phyloP scores from a whole-genome alignment of 2,888 invertebrate species.

The Yponomeuta sedellus region DNA sequence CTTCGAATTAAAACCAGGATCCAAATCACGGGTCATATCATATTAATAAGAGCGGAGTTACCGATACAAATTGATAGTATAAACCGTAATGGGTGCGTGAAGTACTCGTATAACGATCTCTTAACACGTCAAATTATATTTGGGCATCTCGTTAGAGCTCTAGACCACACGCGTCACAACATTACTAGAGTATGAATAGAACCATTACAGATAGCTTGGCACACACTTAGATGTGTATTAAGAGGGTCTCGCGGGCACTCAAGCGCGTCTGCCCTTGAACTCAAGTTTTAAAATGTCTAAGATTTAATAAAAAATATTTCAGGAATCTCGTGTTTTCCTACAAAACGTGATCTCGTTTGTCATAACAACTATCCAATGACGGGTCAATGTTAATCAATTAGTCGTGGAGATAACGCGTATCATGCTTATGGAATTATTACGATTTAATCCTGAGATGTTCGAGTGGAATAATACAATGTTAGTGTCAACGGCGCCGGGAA shows the following conservation, averaged over 20 bases:
- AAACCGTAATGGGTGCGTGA: neutral
- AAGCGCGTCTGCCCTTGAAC: neutral
- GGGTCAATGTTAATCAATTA: conserved; percentile 1
- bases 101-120: conserved; percentile 3
- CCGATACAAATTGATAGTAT: neutral
- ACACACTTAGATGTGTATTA: neutral
- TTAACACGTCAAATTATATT: conserved; percentile 5
- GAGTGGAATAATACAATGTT: neutral
- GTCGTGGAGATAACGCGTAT: neutral
- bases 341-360: neutral
- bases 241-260: neutral
- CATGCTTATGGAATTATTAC: neutral
- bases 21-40: neutral
- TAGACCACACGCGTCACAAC: conserved; percentile 11
- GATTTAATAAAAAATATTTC: neutral
- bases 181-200: conserved; percentile 1
- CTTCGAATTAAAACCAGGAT: neutral
- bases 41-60: neutral
- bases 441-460: neutral
- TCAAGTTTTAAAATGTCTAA: neutral
- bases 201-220: conserved; percentile 3
- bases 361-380: neutral
- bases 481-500: neutral
- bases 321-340: neutral
- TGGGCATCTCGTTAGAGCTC: conserved; percentile 4